Percentiles rank a stretch among this genome's conserved stretches.
Evolutionary conservation across 1,140 invertebrate genomes (phyloP).

Genomic region (Diuraphis noxia): DNA sequence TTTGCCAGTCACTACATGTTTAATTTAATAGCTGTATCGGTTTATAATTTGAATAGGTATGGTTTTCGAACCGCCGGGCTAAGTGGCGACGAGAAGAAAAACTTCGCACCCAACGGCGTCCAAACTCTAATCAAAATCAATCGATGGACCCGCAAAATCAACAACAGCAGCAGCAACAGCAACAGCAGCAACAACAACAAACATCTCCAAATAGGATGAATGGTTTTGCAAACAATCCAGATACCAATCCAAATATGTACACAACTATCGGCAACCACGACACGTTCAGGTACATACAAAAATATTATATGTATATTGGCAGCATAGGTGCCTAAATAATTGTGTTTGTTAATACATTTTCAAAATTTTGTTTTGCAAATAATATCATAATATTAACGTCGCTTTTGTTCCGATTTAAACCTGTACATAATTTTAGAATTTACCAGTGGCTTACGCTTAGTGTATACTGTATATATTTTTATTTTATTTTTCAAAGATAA

Average conservation of each 20-base stretch:
- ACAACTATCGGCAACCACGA: constrained; percentile 48
- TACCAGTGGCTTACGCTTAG: neutral
- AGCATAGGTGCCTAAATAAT: neutral
- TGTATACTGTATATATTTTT: too few relatives aligned
- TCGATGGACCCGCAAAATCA: constrained; percentile 44
- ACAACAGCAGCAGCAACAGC: constrained; percentile 31
- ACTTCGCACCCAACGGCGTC: constrained; percentile 82
- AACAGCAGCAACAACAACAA: constrained; percentile 38
- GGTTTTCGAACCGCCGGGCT: constrained; percentile 97
- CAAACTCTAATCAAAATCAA: constrained; percentile 47
- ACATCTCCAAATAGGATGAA: constrained; percentile 33
- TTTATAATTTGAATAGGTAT: constrained; percentile 70
- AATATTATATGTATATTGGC: neutral
- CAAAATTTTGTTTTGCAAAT: too few relatives aligned
- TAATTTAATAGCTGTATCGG: neutral
- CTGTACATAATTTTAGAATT: neutral
- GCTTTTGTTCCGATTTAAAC: too few relatives aligned
- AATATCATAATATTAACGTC: too few relatives aligned
- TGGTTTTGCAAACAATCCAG: constrained; percentile 43
- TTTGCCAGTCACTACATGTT: neutral
- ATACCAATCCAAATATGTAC: constrained; percentile 47
- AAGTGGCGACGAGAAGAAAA: constrained; percentile 99
- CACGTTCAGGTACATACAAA: constrained; percentile 28
- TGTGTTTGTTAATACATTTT: neutral
- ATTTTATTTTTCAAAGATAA: neutral